A percentile compares a stretch with the other conserved stretches of the same genome.
Conservation (phyloP, 2,797 vertebrate species). For the Decapterus maruadsi region DNA sequence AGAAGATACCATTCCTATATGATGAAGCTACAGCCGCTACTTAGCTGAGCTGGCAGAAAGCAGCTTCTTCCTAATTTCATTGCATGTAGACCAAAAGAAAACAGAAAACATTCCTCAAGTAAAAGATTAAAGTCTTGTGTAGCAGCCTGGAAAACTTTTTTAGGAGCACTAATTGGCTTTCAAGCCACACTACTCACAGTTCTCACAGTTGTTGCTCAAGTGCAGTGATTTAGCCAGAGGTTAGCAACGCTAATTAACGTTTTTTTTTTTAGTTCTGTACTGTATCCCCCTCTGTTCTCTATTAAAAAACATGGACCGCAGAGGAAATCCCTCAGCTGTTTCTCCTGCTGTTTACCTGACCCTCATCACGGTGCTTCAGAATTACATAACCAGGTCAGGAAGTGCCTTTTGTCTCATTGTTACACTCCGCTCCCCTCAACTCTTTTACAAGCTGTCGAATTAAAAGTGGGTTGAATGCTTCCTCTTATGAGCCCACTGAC, state of each 20-base stretch:
- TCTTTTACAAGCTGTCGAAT: slow-evolving; percentile 45
- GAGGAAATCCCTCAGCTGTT: slow-evolving; percentile 56
- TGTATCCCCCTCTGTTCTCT: slow-evolving; percentile 41
- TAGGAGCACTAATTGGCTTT: slow-evolving; percentile 46
- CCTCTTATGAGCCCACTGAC: slow-evolving; percentile 53
- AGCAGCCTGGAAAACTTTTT: slow-evolving; percentile 41
- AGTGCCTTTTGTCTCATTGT: slow-evolving; percentile 38
- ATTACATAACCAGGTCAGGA: slow-evolving; percentile 52
- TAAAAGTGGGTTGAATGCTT: slow-evolving; percentile 46
- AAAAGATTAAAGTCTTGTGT: slow-evolving; percentile 23
- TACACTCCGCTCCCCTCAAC: slow-evolving; percentile 35
- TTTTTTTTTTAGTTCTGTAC: slow-evolving; percentile 54
- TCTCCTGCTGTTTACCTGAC: slow-evolving; percentile 60
- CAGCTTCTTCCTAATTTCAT: not conserved
- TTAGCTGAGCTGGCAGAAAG: not conserved
- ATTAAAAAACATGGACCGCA: slow-evolving; percentile 43
- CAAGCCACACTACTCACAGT: slow-evolving; percentile 9
- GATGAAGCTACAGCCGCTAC: not conserved
- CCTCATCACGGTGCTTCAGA: slow-evolving; percentile 32
- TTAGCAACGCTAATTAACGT: slow-evolving; percentile 50
- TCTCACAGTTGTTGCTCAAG: slow-evolving; percentile 42
- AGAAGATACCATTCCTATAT: not conserved
- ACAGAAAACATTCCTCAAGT: slow-evolving; percentile 18
- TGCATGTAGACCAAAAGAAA: slow-evolving; percentile 4
- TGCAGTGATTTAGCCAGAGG: slow-evolving; percentile 37